Conservation (phyloP, 2,888 invertebrate species). For the Melieria omissa region DNA sequence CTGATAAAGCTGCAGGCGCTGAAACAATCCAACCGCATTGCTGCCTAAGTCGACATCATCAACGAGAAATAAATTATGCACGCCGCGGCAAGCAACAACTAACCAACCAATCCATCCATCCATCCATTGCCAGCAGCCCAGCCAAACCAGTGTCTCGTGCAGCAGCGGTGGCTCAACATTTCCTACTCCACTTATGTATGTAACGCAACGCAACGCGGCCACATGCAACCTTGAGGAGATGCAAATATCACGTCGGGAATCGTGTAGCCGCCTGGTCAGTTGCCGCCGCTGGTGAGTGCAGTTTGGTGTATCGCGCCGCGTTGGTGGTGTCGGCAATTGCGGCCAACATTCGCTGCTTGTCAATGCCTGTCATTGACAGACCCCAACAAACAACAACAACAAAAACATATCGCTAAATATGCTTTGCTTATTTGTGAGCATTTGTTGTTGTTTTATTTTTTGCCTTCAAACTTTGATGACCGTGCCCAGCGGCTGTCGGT, state of each 20-base stretch:
- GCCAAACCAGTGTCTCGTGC: conserved; percentile 21
- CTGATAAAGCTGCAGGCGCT: conserved; percentile 22
- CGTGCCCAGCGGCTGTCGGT: conserved; percentile 21
- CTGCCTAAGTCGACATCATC: conserved; percentile 29
- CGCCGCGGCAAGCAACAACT: conserved; percentile 1
- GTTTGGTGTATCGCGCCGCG: background rate
- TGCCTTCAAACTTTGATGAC: conserved; percentile 12
- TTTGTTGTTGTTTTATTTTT: conserved; percentile 3
- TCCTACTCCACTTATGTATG: background rate
- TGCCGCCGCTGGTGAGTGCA: background rate
- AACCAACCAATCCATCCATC: conserved; percentile 6
- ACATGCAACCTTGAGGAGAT: conserved; percentile 28
- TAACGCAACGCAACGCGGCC: background rate
- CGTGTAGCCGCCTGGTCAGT: background rate
- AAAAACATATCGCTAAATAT: conserved; percentile 19
- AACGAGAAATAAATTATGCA: conserved; percentile 37
- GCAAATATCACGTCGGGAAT: conserved; percentile 25
- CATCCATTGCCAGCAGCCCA: conserved; percentile 13
- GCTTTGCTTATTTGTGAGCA: conserved; percentile 19
- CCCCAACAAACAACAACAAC: conserved; percentile 17
- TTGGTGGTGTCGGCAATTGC: conserved; percentile 18
- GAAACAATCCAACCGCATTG: conserved; percentile 26
- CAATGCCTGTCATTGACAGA: conserved; percentile 29
- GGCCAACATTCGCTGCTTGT: conserved; percentile 22
- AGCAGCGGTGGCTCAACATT: conserved; percentile 5